Evolutionary conservation across 2,797 vertebrate species (phyloP).

Genomic region (Pogonophryne albipinna): DNA sequence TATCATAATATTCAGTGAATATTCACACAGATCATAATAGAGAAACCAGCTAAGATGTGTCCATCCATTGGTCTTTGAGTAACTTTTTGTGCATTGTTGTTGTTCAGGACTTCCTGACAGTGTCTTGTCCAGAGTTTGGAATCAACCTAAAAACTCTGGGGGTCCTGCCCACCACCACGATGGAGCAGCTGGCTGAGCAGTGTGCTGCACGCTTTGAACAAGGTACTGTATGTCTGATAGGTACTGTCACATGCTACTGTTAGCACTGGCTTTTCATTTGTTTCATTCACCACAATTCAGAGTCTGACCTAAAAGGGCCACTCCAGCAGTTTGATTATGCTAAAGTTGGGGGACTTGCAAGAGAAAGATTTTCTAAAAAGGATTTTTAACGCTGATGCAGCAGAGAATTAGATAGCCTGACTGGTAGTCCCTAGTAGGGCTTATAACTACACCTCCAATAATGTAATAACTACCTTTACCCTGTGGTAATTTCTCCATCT

Average conservation of each 20-base stretch:
- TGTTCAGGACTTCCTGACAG: constrained; percentile 93
- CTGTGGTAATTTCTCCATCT: no score
- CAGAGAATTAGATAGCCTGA: no score
- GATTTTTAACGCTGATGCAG: no score
- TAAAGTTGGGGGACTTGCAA: no score
- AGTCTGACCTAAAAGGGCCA: background rate
- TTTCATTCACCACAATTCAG: background rate
- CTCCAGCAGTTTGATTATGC: no score
- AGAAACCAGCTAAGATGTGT: constrained; percentile 7
- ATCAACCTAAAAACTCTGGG: constrained; percentile 90
- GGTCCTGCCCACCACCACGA: constrained; percentile 84
- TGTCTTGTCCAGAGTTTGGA: constrained; percentile 89
- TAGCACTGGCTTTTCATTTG: background rate
- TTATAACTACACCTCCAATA: no score
- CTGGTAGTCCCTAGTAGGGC: no score
- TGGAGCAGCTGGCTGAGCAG: constrained; percentile 87
- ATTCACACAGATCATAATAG: background rate
- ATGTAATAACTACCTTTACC: no score
- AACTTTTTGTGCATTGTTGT: constrained; percentile 1
- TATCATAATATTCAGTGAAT: background rate
- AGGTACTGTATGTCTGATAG: constrained; percentile 46
- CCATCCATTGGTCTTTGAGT: background rate
- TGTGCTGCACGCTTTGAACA: constrained; percentile 86
- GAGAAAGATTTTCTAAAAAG: no score
- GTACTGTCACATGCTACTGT: background rate